Percentiles rank a stretch among this genome's conserved stretches.
Evolutionary conservation across 2,113 vertebrate genomes (phyloP).

Genomic region (Corvus moneduloides): DNA sequence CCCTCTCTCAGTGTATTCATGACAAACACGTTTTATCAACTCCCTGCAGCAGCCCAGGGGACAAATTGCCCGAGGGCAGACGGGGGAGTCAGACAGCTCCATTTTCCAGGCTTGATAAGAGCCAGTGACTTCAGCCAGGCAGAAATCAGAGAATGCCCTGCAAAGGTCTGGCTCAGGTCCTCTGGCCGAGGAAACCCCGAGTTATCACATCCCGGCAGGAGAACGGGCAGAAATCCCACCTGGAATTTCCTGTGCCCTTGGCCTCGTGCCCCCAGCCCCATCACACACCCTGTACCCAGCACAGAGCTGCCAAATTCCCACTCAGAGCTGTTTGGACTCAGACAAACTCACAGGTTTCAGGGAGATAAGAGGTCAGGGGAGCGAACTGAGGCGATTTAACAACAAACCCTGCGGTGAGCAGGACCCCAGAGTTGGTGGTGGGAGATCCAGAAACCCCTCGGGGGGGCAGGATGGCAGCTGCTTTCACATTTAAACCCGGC

Average conservation of each 20-base stretch:
- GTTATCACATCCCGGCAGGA: not conserved
- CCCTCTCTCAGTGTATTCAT: not conserved
- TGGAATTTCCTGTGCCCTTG: not conserved
- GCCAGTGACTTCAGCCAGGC: not conserved
- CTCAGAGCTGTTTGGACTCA: not conserved
- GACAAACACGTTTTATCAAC: not conserved
- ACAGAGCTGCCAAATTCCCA: not conserved
- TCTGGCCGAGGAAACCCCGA: rapidly evolving
- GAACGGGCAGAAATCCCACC: not conserved
- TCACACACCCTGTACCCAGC: not conserved
- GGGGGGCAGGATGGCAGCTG: not conserved
- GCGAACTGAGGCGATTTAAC: not conserved
- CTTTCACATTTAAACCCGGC: not conserved
- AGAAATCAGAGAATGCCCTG: not conserved
- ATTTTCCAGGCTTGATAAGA: not conserved
- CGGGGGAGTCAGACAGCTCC: not conserved
- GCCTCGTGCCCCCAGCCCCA: not conserved
- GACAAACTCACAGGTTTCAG: not conserved
- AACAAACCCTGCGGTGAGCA: not conserved
- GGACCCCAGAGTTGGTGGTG: rapidly evolving
- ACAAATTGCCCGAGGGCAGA: not conserved
- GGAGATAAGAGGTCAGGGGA: not conserved
- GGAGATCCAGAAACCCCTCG: not conserved
- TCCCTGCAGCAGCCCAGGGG: not conserved
- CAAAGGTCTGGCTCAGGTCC: not conserved